phyloP scores from a whole-genome alignment of 2,797 vertebrate genomes.

The Hydrocynus forskahlii region DNA sequence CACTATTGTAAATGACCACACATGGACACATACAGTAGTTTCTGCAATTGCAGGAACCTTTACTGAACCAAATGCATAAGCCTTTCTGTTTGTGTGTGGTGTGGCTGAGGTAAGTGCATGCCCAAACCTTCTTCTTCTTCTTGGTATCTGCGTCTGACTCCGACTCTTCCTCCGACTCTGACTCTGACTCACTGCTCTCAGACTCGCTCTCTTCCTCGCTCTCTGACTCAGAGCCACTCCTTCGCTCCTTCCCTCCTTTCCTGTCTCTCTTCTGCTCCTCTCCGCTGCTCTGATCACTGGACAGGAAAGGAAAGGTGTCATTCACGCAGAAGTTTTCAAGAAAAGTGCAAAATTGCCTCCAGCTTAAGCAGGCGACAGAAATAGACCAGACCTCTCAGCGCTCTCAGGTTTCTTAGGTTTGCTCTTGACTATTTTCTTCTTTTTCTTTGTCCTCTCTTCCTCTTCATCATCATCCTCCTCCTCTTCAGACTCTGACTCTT shows the following conservation, averaged over 20 bases:
- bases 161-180: conserved; percentile 80
- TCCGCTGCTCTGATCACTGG: conserved; percentile 79
- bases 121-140: conserved; percentile 71
- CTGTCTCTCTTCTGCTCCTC: conserved; percentile 71
- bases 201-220: conserved; percentile 87
- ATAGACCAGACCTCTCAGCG: conserved; percentile 65
- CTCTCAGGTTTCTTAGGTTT: conserved; percentile 73
- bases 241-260: conserved; percentile 69
- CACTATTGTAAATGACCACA: background rate
- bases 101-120: background rate
- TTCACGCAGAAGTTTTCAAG: background rate
- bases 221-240: conserved; percentile 79
- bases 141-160: conserved; percentile 75
- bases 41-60: background rate
- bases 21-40: background rate
- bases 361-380: background rate
- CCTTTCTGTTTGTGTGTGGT: background rate
- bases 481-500: conserved; percentile 83
- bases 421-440: conserved; percentile 70
- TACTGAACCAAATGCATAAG: background rate
- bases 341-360: background rate
- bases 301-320: conserved; percentile 58
- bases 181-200: conserved; percentile 88
- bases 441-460: conserved; percentile 75
- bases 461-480: conserved; percentile 79